Percentiles rank a stretch among this genome's conserved stretches.
phyloP scores from a whole-genome alignment of 2,888 invertebrate genomes.

The Philaethria dido region DNA sequence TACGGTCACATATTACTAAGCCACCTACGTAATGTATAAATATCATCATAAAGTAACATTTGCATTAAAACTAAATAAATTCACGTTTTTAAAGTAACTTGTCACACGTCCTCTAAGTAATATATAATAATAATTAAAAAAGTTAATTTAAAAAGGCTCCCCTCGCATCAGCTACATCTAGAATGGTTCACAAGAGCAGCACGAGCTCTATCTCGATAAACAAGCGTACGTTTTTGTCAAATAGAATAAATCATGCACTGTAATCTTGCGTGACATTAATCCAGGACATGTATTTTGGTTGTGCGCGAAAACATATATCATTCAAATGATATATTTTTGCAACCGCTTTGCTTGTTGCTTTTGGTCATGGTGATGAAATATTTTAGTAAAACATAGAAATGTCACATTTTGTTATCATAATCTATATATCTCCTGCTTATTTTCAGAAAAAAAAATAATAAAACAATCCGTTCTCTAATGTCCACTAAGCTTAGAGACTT shows the following conservation, averaged over 20 bases:
- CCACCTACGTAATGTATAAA: too few relatives aligned
- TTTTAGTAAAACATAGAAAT: too few relatives aligned
- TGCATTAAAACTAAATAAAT: too few relatives aligned
- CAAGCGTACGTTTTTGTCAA: constrained; percentile 52
- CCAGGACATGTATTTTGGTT: constrained; percentile 51
- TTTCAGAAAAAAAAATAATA: too few relatives aligned
- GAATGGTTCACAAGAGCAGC: constrained; percentile 32
- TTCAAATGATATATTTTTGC: not conserved
- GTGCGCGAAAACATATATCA: constrained; percentile 34
- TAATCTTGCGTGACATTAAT: constrained; percentile 70
- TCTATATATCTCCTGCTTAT: too few relatives aligned
- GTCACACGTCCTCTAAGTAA: constrained; percentile 1
- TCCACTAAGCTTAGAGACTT: too few relatives aligned
- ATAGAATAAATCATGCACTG: constrained; percentile 65
- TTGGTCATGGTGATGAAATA: not conserved
- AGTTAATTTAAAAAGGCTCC: constrained; percentile 26
- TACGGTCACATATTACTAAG: too few relatives aligned
- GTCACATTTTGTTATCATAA: too few relatives aligned
- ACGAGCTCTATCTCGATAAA: constrained; percentile 39
- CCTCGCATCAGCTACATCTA: constrained; percentile 26
- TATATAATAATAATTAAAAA: constrained; percentile 14
- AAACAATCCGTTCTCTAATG: too few relatives aligned
- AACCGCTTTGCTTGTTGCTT: not conserved
- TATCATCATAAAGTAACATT: too few relatives aligned
- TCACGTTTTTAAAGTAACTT: not conserved